A percentile compares a stretch with the other conserved stretches of the same genome.
These are phyloP conservation scores for Harlomillsia oculata DNA, from an alignment of 1,140 invertebrate species.

Conservation along the genomic window DNA sequence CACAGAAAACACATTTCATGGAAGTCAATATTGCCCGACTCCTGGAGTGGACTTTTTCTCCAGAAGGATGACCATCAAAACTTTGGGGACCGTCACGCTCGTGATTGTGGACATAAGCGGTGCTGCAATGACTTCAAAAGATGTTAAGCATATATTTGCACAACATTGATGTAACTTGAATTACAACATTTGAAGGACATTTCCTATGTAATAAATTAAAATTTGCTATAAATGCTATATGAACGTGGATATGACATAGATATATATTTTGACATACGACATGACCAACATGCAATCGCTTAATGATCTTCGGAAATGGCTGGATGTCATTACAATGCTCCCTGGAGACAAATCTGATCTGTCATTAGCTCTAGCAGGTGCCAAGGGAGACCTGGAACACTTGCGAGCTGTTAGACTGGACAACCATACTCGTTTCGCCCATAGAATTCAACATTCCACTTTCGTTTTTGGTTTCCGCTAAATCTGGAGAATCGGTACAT, in stretches of 20 bases:
- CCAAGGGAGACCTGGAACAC: conserved; percentile 33
- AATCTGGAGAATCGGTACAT: conserved; percentile 34
- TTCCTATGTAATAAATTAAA: neutral
- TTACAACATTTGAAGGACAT: too few relatives aligned
- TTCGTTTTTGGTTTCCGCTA: conserved; percentile 33
- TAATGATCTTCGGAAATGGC: conserved; percentile 34
- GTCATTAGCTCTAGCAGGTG: conserved; percentile 25
- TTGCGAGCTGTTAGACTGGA: conserved; percentile 31
- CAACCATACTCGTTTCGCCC: conserved; percentile 30
- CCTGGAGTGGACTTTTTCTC: conserved; percentile 31
- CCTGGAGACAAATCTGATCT: conserved; percentile 14
- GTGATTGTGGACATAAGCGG: conserved; percentile 32
- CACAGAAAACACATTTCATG: conserved; percentile 33
- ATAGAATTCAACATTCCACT: conserved; percentile 32
- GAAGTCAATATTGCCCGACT: conserved; percentile 31
- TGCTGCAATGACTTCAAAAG: conserved; percentile 29
- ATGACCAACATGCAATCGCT: conserved; percentile 30
- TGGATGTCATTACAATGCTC: conserved; percentile 14
- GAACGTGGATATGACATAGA: conserved; percentile 8
- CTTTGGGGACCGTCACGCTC: conserved; percentile 27
- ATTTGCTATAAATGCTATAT: neutral
- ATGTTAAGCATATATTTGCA: conserved; percentile 34
- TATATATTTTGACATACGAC: conserved; percentile 31
- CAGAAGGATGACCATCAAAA: conserved; percentile 24
- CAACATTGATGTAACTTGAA: conserved; percentile 29